Conservation (phyloP, 1,140 invertebrate species). For the Macrocentrus cingulum region DNA sequence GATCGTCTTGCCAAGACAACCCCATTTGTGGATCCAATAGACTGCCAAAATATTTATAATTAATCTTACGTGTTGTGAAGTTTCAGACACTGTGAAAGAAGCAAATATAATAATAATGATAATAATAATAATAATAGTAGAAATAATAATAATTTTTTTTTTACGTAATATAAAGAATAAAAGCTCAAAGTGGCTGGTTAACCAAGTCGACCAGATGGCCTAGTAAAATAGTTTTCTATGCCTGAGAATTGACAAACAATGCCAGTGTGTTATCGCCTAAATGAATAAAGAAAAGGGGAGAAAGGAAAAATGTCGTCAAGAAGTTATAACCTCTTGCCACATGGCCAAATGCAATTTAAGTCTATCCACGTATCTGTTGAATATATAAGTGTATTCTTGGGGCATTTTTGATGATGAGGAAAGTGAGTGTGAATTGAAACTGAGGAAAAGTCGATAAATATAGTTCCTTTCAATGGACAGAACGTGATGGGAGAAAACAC, state of each 20-base stretch:
- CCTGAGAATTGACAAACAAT: too few species aligned
- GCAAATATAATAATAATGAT: not conserved
- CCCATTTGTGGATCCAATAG: conserved; percentile 9
- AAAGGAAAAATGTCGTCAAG: not conserved
- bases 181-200: not conserved
- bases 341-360: not conserved
- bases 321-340: not conserved
- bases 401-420: conserved; percentile 5
- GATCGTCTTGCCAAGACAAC: conserved; percentile 15
- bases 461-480: not conserved
- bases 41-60: conserved; percentile 29
- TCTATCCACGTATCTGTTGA: conserved; percentile 1
- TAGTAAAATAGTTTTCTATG: too few species aligned
- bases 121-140: not conserved
- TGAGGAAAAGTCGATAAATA: not conserved
- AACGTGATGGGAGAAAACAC: conserved; percentile 7
- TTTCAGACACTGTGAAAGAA: not conserved
- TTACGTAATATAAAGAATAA: too few species aligned
- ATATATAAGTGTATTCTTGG: not conserved
- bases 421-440: conserved; percentile 17
- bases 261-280: not conserved
- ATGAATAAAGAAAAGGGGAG: not conserved
- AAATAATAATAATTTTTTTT: not conserved
- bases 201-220: too few species aligned
- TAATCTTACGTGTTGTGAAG: not conserved